Evolutionary conservation across 2,888 invertebrate species (phyloP).

Genomic region (Brachypterus glaber): DNA sequence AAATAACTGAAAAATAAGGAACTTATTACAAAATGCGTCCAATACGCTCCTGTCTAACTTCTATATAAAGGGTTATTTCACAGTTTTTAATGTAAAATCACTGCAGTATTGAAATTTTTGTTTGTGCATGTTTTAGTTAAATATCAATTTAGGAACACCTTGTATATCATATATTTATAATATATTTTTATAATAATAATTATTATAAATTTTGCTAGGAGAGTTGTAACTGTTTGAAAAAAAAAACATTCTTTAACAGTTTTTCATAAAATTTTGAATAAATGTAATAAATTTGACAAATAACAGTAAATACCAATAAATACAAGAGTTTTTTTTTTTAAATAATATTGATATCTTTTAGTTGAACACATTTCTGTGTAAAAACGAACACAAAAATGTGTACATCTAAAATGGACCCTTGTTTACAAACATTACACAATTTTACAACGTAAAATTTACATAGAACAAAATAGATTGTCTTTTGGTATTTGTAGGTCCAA

Average conservation of each 20-base stretch:
- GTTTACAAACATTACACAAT: slow-evolving; percentile 17
- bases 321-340: slow-evolving; percentile 7
- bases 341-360: slow-evolving; percentile 20
- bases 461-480: slow-evolving; percentile 29
- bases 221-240: slow-evolving; percentile 12
- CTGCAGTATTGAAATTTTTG: too few relatives aligned
- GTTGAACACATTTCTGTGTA: slow-evolving; percentile 24
- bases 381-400: slow-evolving; percentile 19
- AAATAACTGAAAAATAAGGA: too few relatives aligned
- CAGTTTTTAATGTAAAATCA: too few relatives aligned
- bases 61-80: too few relatives aligned
- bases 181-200: too few relatives aligned
- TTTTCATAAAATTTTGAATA: slow-evolving; percentile 23
- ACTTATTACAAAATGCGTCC: too few relatives aligned
- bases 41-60: too few relatives aligned
- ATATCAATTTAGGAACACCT: too few relatives aligned
- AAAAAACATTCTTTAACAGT: slow-evolving; percentile 12
- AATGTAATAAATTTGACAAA: slow-evolving; percentile 22
- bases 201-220: too few relatives aligned
- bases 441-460: too few relatives aligned
- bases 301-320: slow-evolving; percentile 18
- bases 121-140: too few relatives aligned
- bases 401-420: slow-evolving; percentile 29
- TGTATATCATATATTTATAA: too few relatives aligned
- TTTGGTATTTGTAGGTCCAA: slow-evolving; percentile 20